These are phyloP conservation scores for Nebria salina DNA, from an alignment of 2,888 invertebrate species.

Conservation along the genomic window DNA sequence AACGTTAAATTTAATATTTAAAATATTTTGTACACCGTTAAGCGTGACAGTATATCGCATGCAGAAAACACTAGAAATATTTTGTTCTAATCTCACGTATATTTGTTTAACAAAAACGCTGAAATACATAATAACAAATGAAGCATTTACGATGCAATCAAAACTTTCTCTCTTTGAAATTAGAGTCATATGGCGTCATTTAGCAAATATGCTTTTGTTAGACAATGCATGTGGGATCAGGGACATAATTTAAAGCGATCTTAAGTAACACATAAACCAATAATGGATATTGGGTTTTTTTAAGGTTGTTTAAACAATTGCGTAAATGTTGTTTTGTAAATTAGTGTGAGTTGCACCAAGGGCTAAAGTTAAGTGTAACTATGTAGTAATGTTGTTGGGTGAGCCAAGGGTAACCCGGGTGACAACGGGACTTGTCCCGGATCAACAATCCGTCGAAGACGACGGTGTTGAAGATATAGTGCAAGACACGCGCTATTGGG, in stretches of 20 bases:
- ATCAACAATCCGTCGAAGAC: constrained; percentile 28
- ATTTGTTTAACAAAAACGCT: background rate
- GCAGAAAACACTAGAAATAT: background rate
- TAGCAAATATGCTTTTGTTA: too few species aligned
- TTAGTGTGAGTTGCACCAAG: background rate
- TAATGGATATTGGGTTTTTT: too few species aligned
- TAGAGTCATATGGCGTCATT: too few species aligned
- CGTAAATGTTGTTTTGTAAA: background rate
- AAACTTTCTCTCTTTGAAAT: background rate
- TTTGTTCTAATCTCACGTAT: background rate
- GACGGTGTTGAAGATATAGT: constrained; percentile 47
- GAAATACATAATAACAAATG: background rate
- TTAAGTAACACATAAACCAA: too few species aligned
- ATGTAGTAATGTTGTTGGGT: constrained; percentile 60
- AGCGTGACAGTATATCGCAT: background rate
- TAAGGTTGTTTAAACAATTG: background rate
- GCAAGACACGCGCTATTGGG: constrained; percentile 52
- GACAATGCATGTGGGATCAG: too few species aligned
- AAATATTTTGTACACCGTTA: background rate
- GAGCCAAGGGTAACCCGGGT: constrained; percentile 66
- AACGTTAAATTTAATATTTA: background rate
- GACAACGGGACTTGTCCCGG: constrained; percentile 64
- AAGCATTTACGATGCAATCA: background rate
- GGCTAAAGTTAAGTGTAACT: background rate
- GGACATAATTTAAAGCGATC: too few species aligned